Evolutionary conservation across 2,113 vertebrate species (phyloP), one percentile per base, ranked within the genome.

Genomic region (Heterotis niloticus): DNA sequence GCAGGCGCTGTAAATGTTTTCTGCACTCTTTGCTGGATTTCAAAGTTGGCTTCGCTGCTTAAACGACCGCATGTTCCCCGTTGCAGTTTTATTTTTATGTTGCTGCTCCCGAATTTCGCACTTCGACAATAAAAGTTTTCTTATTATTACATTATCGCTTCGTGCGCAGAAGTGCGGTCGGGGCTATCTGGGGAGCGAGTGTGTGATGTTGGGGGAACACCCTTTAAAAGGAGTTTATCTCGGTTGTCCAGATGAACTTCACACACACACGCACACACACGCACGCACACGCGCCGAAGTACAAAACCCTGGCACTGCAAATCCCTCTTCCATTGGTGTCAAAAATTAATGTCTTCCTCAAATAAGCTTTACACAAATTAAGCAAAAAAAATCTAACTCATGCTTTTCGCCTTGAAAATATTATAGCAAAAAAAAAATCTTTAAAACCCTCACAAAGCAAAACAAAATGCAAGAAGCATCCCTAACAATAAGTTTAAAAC

Each of bases 81-180:
- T 70, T 59, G 67, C 26, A 29, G 69, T 62, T 29, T 14, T 16
- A 10, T 74, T 82, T 71, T 60, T 54, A 44, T 52, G 20, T 59
- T 34, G 71, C 51, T 52, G 60, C 16, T 54, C 24, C 64, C 77
- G 78, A 71, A 66, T 79, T 56, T 14, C 20, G 13, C 64, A 68
- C 64, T 66, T 60, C 28, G 17, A 26, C 62, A 65, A 44, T 70
- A 59, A 59, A 24, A 34, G 64, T 64, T 28, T 56, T 81, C 79
- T 65, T 10, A 77, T 68, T 44, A 88, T 87, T 88, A 81, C 81
- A 88, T 95, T 94, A 96, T 96, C 95, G 89, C 74, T 82, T 72
- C 83, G 67, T 77, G 85, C 72, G 91, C 94, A 94, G 88, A 82
- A n/a, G 52, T 66, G 82, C 75, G 84, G 87, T 84, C 81, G 23